Conservation (phyloP, 2,113 vertebrate genomes). For the Myxocyprinus asiaticus region DNA sequence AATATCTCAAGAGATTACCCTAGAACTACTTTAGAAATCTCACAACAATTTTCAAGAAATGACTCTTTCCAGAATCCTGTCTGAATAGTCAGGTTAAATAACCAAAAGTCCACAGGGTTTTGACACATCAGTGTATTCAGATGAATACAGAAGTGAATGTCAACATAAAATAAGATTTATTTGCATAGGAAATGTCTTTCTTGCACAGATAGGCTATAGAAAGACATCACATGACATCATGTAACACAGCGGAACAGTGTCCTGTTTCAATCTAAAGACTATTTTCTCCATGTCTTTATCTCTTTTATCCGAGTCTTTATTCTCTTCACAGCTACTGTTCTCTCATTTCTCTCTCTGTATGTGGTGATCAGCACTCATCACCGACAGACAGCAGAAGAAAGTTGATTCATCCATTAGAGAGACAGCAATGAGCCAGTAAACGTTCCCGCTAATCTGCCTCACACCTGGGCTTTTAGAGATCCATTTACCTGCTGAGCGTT, state of each 20-base stretch:
- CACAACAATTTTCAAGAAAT: neutral
- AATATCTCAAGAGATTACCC: neutral
- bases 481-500: constrained; percentile 40
- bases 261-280: constrained; percentile 12
- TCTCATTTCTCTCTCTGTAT: constrained; percentile 41
- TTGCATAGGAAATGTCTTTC: neutral
- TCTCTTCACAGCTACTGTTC: constrained; percentile 41
- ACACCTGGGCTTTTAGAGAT: constrained; percentile 37
- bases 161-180: neutral
- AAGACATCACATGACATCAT: neutral
- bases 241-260: neutral
- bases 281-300: constrained; percentile 33
- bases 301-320: constrained; percentile 48
- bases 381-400: constrained; percentile 42
- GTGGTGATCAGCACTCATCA: constrained; percentile 47
- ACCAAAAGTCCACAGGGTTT: no score
- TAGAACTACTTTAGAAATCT: neutral
- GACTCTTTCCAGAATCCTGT: no score
- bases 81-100: no score
- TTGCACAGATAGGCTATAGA: neutral
- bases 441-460: constrained; percentile 16
- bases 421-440: constrained; percentile 26
- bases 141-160: no score
- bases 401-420: constrained; percentile 49
- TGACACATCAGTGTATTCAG: neutral